These are phyloP conservation scores for Dinomys branickii DNA, from an alignment of 2,113 vertebrate species.

Conservation along the genomic window DNA sequence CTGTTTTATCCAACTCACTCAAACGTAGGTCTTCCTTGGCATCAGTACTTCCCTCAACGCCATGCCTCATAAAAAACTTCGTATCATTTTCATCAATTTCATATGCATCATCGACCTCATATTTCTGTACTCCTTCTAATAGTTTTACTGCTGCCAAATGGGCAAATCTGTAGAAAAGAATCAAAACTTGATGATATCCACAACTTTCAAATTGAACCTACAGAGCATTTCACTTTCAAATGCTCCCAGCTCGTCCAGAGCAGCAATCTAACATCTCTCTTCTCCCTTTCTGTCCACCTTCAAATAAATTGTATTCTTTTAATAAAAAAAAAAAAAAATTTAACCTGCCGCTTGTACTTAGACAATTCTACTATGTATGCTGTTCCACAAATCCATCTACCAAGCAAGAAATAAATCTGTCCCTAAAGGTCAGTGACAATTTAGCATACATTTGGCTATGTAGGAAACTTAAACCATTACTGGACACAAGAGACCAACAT, in stretches of 20 bases:
- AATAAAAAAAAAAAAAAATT: too few relatives aligned
- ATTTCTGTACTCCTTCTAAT: conserved; percentile 77
- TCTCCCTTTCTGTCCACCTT: too few relatives aligned
- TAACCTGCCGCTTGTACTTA: background rate
- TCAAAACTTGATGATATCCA: conserved; percentile 32
- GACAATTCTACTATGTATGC: background rate
- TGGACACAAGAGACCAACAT: background rate
- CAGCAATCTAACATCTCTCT: too few relatives aligned
- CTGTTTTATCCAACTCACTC: conserved; percentile 80
- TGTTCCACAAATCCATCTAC: background rate
- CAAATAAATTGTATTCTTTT: too few relatives aligned
- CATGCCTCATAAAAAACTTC: conserved; percentile 84
- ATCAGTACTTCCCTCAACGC: conserved; percentile 88
- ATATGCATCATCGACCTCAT: conserved; percentile 80
- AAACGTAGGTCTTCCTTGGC: conserved; percentile 80
- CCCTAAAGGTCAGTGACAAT: background rate
- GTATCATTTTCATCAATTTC: conserved; percentile 82
- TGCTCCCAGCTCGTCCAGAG: too few relatives aligned
- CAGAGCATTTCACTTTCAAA: background rate
- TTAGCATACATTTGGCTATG: background rate
- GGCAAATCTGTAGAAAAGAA: conserved; percentile 84
- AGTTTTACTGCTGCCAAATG: conserved; percentile 87
- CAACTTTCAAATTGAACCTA: background rate
- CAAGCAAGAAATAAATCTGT: background rate
- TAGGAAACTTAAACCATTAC: background rate